Evolutionary conservation across 2,888 invertebrate genomes (phyloP), one percentile per base, ranked within the genome.

Genomic region (Patella caerulea): DNA sequence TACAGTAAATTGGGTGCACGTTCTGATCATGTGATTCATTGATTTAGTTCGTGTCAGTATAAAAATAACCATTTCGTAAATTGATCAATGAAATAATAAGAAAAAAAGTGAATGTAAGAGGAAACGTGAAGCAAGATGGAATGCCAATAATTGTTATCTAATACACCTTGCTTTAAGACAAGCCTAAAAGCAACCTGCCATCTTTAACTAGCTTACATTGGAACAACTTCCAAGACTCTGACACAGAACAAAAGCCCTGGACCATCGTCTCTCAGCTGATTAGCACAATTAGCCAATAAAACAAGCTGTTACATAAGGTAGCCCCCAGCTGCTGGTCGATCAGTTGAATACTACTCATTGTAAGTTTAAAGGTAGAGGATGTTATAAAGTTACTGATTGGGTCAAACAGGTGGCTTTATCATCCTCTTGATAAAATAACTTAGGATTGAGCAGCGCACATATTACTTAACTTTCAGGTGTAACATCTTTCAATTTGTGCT

Each of bases 71-170:
- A 45, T 45, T 45, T 45, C 9, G 45, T 45, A 45, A 45, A 45
- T 45, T 45, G 45, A 45, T 45, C 45, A 45, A 45, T 45, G 45
- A 45, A 45, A 45, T 45, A 45, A 45, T 45, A 45, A 45, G 45
- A 45, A 45, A 45, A 45, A 45, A 9, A 5, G 45, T 45, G 9
- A 45, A 45, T 45, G 45, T 17, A 72, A 72, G 11, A 19, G 45
- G 72, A 45, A 72, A n/a, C n/a, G 12, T 34, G n/a, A 72, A 45
- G 34, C 24, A 12, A 19, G n/a, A 11, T 72, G 72, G 45, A 45
- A 72, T 53, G 53, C 52, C 72, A 45, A 72, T 29, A 34, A 9
- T 45, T 72, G 72, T 72, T 53, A 52, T 72, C 72, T 52, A 53
- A 72, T 45, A 72, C 45, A 29, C 19, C 34, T 45, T 19, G 29